A percentile compares a stretch with the other conserved stretches of the same genome.
phyloP scores from a whole-genome alignment of 2,888 invertebrate species.

The Cheilosia urbana region DNA sequence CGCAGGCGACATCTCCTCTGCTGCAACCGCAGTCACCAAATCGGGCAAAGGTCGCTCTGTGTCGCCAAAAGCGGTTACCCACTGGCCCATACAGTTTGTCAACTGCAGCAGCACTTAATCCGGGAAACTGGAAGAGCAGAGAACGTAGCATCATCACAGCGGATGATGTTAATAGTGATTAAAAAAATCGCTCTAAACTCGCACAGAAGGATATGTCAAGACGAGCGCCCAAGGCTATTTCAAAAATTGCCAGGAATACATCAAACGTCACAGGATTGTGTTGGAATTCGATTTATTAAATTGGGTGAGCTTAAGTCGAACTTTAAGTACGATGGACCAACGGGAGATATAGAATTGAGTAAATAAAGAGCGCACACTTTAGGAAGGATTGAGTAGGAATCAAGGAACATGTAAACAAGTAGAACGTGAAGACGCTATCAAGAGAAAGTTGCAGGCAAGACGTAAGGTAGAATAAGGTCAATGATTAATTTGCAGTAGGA shows the following conservation, averaged over 20 bases:
- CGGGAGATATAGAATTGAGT: too few species aligned
- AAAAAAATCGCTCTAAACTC: constrained; percentile 7
- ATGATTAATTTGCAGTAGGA: too few species aligned
- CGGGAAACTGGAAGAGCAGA: constrained; percentile 78
- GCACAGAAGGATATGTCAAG: constrained; percentile 27
- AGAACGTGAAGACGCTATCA: too few species aligned
- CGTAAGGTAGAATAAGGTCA: neutral
- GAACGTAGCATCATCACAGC: constrained; percentile 78
- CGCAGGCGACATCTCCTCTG: constrained; percentile 87
- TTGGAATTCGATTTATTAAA: too few species aligned
- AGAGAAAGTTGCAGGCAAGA: neutral
- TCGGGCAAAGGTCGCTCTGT: constrained; percentile 78
- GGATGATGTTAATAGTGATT: constrained; percentile 79
- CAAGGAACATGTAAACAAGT: too few species aligned
- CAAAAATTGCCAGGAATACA: constrained; percentile 3
- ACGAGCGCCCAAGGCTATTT: neutral
- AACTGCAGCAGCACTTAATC: constrained; percentile 77
- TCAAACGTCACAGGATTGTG: too few species aligned
- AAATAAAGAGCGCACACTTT: too few species aligned
- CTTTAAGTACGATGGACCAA: too few species aligned
- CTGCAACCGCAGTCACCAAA: constrained; percentile 78
- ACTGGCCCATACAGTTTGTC: constrained; percentile 77
- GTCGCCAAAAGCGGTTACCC: constrained; percentile 79
- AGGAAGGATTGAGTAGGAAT: too few species aligned
- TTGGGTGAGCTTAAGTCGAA: too few species aligned